Conservation (phyloP, 1,140 invertebrate species). For the Colletes gigas region DNA sequence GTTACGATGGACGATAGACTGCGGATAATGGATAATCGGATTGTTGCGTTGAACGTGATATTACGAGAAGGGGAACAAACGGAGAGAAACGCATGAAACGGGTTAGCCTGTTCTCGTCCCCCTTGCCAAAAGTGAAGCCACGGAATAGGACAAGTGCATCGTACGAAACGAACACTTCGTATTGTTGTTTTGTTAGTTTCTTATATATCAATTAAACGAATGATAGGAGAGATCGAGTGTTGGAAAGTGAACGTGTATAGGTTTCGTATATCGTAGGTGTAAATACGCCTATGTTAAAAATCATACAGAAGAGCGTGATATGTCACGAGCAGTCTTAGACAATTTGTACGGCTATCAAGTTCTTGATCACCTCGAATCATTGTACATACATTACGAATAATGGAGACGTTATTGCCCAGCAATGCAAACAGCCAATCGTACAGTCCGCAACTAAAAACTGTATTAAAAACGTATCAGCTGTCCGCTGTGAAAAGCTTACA, state of each 20-base stretch:
- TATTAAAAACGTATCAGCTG: slow-evolving; percentile 96
- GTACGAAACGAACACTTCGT: slow-evolving; percentile 10
- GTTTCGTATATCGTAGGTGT: slow-evolving; percentile 39
- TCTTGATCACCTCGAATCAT: slow-evolving; percentile 3
- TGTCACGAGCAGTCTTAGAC: slow-evolving; percentile 4
- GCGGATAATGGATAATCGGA: slow-evolving; percentile 41
- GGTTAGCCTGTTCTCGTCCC: slow-evolving; percentile 53
- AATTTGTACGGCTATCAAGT: slow-evolving; percentile 13
- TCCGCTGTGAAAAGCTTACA: slow-evolving; percentile 94
- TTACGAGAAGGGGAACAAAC: slow-evolving; percentile 38
- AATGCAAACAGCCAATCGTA: slow-evolving; percentile 80
- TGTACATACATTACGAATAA: slow-evolving; percentile 76
- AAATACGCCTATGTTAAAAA: slow-evolving; percentile 28
- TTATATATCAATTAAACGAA: neutral
- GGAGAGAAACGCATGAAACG: slow-evolving; percentile 50
- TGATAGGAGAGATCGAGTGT: slow-evolving; percentile 17
- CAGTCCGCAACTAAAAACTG: slow-evolving; percentile 92
- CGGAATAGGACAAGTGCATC: slow-evolving; percentile 15
- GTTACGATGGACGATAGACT: slow-evolving; percentile 56
- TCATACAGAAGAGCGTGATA: slow-evolving; percentile 31
- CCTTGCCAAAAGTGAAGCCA: slow-evolving; percentile 20
- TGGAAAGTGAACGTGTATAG: neutral
- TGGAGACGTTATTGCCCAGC: slow-evolving; percentile 86
- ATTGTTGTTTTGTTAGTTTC: neutral
- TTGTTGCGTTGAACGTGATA: slow-evolving; percentile 51